Conservation (phyloP, 2,888 invertebrate genomes). For the Galerucella pusilla region DNA sequence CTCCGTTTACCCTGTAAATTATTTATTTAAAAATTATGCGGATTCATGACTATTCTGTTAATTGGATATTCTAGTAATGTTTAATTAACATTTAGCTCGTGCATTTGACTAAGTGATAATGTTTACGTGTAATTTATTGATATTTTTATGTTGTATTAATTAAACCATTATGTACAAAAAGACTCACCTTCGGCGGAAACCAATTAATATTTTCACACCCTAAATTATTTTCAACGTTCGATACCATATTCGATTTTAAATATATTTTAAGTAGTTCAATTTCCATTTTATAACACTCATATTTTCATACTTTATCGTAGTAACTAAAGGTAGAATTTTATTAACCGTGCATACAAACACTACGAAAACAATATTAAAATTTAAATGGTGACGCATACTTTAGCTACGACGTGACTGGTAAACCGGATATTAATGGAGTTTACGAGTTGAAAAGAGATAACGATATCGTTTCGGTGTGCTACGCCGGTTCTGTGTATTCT, state of each 20-base stretch:
- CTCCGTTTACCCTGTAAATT: too few species aligned
- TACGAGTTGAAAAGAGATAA: slow-evolving; percentile 30
- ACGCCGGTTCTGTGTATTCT: slow-evolving; percentile 16
- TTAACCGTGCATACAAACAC: slow-evolving; percentile 32
- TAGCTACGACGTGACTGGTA: slow-evolving; percentile 27
- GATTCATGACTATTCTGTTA: too few species aligned
- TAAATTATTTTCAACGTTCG: slow-evolving; percentile 16
- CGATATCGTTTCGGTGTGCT: slow-evolving; percentile 14
- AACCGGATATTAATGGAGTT: slow-evolving; percentile 23
- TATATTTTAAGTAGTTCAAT: slow-evolving; percentile 12
- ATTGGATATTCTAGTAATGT: too few species aligned
- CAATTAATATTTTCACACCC: slow-evolving; percentile 21
- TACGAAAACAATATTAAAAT: slow-evolving; percentile 36
- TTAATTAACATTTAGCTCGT: too few species aligned
- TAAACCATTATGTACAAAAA: not conserved
- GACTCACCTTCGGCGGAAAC: slow-evolving; percentile 23
- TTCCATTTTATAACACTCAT: slow-evolving; percentile 21
- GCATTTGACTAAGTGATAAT: too few species aligned
- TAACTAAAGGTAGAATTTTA: slow-evolving; percentile 14
- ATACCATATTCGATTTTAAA: slow-evolving; percentile 25
- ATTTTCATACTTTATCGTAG: slow-evolving; percentile 12
- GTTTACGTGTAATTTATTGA: too few species aligned
- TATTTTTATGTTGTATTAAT: not conserved
- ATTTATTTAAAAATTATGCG: too few species aligned
- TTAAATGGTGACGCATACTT: slow-evolving; percentile 30